phyloP scores from a whole-genome alignment of 2,113 vertebrate genomes.

The Osmerus eperlanus region DNA sequence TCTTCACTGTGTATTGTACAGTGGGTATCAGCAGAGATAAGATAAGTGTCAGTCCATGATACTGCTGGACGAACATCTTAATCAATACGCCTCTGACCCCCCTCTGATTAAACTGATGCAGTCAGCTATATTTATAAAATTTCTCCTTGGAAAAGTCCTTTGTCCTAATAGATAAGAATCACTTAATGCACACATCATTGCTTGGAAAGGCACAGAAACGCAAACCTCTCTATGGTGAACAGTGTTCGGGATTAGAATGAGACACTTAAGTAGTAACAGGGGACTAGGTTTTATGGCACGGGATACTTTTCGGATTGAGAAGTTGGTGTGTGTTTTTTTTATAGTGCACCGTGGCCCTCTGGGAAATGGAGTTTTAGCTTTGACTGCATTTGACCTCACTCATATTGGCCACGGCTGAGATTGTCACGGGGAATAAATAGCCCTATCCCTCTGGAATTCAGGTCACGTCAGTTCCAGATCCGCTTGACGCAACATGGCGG shows the following conservation, averaged over 20 bases:
- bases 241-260: too few species aligned
- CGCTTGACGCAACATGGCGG: not conserved
- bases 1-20: not conserved
- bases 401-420: conserved; percentile 30
- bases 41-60: not conserved
- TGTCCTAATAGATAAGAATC: not conserved
- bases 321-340: not conserved
- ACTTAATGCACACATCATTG: not conserved
- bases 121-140: not conserved
- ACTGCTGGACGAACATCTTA: not conserved
- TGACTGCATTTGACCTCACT: conserved; percentile 7
- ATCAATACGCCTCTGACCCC: conserved; percentile 12
- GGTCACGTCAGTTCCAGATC: conserved; percentile 6
- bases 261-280: too few species aligned
- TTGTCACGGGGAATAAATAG: conserved; percentile 15
- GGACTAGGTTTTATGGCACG: too few species aligned
- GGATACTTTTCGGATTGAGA: not conserved
- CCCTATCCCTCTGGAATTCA: conserved; percentile 9
- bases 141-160: not conserved
- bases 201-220: too few species aligned
- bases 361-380: conserved; percentile 7
- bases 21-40: not conserved
- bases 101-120: conserved; percentile 10
- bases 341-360: not conserved
- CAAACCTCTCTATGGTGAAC: too few species aligned